These are phyloP conservation scores for Hipparchia semele DNA, from an alignment of 2,888 invertebrate genomes.

Conservation along the genomic window DNA sequence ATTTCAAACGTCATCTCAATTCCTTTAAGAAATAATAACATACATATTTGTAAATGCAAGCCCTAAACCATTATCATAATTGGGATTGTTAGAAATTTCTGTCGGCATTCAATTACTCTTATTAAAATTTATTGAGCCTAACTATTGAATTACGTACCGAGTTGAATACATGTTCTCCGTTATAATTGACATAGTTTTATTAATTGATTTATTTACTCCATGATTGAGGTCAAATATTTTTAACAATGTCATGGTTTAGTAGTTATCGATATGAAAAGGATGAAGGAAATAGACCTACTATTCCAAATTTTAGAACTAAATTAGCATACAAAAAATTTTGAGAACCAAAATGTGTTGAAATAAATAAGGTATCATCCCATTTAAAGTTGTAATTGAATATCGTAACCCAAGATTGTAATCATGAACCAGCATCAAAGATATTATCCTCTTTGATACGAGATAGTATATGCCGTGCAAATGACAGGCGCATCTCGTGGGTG, in stretches of 20 bases:
- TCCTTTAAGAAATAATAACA: background rate
- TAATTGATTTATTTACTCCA: constrained; percentile 65
- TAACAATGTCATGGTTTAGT: constrained; percentile 10
- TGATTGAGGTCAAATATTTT: constrained; percentile 40
- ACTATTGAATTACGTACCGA: constrained; percentile 63
- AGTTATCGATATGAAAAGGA: background rate
- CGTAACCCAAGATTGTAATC: constrained; percentile 21
- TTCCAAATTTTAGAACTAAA: constrained; percentile 3
- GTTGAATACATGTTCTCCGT: constrained; percentile 53
- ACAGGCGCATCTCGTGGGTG: constrained; percentile 63
- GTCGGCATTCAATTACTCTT: constrained; percentile 62
- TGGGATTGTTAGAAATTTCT: constrained; percentile 49
- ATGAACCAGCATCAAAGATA: constrained; percentile 21
- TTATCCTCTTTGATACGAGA: constrained; percentile 22
- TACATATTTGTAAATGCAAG: constrained; percentile 16
- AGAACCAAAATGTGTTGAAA: background rate
- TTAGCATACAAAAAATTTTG: constrained; percentile 6
- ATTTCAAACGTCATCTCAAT: constrained; percentile 41
- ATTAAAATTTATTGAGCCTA: constrained; percentile 67
- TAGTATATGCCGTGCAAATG: constrained; percentile 48
- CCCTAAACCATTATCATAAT: constrained; percentile 46
- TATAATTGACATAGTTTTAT: constrained; percentile 63
- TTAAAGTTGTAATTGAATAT: constrained; percentile 4
- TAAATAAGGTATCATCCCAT: constrained; percentile 8
- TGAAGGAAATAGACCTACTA: too few relatives aligned